A percentile compares a stretch with the other conserved stretches of the same genome.
These are phyloP conservation scores for Protophormia terraenovae DNA, from an alignment of 2,888 invertebrate species.

Conservation along the genomic window DNA sequence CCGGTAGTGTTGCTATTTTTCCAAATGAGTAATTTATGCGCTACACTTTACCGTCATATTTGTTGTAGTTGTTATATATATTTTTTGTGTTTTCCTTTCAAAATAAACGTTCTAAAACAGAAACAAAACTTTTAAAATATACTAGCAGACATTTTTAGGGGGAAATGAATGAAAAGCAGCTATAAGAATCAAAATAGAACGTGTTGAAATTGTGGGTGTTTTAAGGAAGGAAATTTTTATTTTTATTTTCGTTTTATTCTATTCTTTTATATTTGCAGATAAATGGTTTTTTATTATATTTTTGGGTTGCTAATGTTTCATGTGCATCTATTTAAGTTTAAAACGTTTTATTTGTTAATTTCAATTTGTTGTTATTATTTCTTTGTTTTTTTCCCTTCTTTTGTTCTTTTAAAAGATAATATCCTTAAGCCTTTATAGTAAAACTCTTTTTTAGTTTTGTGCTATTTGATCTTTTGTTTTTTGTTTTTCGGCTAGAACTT, in stretches of 20 bases:
- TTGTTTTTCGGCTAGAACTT: background rate
- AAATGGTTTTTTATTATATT: background rate
- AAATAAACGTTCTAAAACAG: too few species aligned
- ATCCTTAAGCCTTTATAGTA: slow-evolving; percentile 9
- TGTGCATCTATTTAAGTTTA: background rate
- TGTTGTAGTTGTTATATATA: background rate
- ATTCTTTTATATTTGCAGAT: background rate
- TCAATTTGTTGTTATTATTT: background rate
- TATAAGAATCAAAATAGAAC: slow-evolving; percentile 13
- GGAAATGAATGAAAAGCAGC: background rate
- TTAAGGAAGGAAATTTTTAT: slow-evolving; percentile 21
- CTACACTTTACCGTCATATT: background rate
- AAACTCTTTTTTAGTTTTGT: background rate
- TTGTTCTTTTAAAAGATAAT: background rate
- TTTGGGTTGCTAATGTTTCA: background rate
- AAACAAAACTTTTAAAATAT: background rate
- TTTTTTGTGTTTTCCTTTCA: background rate
- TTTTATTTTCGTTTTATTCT: too few species aligned
- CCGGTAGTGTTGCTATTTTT: slow-evolving; percentile 54
- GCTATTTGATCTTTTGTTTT: background rate
- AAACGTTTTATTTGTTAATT: slow-evolving; percentile 30
- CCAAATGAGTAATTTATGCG: slow-evolving; percentile 63
- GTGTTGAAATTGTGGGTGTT: slow-evolving; percentile 49
- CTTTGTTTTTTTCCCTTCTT: background rate
- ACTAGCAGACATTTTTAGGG: background rate